A percentile compares a stretch with the other conserved stretches of the same genome.
phyloP scores from a whole-genome alignment of 2,888 invertebrate species.

The Calameuta filiformis region DNA sequence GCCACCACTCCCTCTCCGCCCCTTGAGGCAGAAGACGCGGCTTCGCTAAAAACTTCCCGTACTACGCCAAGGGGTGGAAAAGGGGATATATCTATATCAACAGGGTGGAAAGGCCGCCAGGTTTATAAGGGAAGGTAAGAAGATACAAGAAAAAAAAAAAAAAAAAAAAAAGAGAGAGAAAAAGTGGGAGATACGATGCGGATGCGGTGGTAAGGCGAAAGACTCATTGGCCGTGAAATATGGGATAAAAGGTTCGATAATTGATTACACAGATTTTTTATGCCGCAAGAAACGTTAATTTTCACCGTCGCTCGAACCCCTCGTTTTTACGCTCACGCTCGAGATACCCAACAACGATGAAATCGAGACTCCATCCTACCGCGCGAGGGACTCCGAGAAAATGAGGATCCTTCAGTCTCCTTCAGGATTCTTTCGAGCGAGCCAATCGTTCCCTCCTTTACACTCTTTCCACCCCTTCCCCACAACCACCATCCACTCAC shows the following conservation, averaged over 20 bases:
- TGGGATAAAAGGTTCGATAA: slow-evolving; percentile 63
- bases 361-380: not conserved
- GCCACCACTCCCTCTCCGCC: not conserved
- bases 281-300: slow-evolving; percentile 64
- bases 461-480: too few relatives aligned
- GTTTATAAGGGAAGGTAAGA: not conserved
- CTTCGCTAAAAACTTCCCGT: not conserved
- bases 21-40: not conserved
- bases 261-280: slow-evolving; percentile 65
- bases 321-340: slow-evolving; percentile 6
- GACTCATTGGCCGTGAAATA: slow-evolving; percentile 63
- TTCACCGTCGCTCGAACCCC: slow-evolving; percentile 47
- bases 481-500: too few relatives aligned
- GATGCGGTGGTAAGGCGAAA: slow-evolving; percentile 28
- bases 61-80: not conserved
- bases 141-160: slow-evolving; percentile 17
- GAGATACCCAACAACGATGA: not conserved
- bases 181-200: slow-evolving; percentile 33
- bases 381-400: not conserved
- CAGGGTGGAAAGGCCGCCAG: not conserved
- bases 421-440: not conserved
- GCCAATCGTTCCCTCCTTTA: not conserved
- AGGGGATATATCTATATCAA: not conserved
- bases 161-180: slow-evolving; percentile 33
- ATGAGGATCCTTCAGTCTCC: not conserved